Evolutionary conservation across 2,888 invertebrate genomes (phyloP).

Genomic region (Eupithecia tripunctaria): DNA sequence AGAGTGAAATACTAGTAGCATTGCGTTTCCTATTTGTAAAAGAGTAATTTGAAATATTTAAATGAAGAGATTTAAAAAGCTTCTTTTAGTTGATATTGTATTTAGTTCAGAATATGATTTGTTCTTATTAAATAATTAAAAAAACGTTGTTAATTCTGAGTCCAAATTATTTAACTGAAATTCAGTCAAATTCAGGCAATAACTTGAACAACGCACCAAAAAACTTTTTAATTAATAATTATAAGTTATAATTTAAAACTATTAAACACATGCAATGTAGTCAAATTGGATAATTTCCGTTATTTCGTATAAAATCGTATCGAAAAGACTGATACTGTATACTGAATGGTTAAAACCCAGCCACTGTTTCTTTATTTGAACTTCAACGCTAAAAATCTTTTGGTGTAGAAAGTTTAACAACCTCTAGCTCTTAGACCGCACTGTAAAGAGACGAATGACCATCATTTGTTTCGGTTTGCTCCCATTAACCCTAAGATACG

Average conservation of each 20-base stretch:
- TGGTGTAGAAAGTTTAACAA: neutral
- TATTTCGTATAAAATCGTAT: neutral
- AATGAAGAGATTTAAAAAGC: neutral
- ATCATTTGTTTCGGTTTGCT: constrained; percentile 73
- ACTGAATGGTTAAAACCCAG: neutral
- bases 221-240: no score
- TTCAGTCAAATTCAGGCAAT: no score
- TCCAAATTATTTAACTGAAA: no score
- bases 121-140: no score
- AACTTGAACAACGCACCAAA: no score
- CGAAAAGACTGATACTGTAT: neutral
- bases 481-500: constrained; percentile 73
- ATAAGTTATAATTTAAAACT: no score
- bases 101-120: no score
- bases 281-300: neutral
- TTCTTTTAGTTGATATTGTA: no score
- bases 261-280: no score
- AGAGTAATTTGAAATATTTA: neutral
- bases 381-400: neutral
- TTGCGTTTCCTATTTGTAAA: neutral
- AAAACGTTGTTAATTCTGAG: no score
- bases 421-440: constrained; percentile 9
- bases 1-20: neutral
- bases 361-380: neutral
- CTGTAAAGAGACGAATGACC: constrained; percentile 62